Conservation (phyloP, 2,113 vertebrate species). For the Gopherus evgoodei region DNA sequence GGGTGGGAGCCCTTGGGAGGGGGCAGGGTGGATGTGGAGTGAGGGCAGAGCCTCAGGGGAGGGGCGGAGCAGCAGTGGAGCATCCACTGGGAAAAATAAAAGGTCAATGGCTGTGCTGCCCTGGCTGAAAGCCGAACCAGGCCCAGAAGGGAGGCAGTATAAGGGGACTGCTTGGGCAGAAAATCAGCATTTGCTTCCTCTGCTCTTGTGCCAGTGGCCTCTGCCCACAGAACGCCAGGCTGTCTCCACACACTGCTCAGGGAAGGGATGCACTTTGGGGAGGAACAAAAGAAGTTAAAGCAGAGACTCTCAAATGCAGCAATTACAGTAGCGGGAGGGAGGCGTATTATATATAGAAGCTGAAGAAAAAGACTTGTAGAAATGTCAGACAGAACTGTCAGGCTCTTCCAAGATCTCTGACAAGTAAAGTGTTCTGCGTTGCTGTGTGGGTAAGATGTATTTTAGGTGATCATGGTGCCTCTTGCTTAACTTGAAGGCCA, state of each 20-base stretch:
- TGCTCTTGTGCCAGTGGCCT: background rate
- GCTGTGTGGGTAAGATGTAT: background rate
- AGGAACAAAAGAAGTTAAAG: background rate
- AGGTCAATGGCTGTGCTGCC: background rate
- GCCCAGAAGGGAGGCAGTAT: background rate
- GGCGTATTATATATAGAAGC: background rate
- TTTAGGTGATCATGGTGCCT: background rate
- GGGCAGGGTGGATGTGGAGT: too few relatives aligned
- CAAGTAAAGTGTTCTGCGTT: background rate
- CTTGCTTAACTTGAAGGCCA: background rate
- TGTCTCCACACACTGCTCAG: background rate
- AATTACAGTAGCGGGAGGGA: background rate
- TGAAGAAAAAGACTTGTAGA: background rate
- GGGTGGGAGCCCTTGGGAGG: too few relatives aligned
- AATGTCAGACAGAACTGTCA: background rate
- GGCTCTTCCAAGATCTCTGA: background rate
- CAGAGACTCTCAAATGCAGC: conserved; percentile 14
- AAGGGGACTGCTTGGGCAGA: conserved; percentile 2
- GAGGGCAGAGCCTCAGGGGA: too few relatives aligned
- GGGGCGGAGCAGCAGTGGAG: too few relatives aligned
- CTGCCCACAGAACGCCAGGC: background rate
- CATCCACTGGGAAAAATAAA: too few relatives aligned
- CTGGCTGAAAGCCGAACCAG: background rate
- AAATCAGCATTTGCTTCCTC: background rate
- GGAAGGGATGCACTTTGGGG: background rate